Percentiles rank a stretch among this genome's conserved stretches.
phyloP scores from a whole-genome alignment of 2,113 vertebrate species.

The Tachysurus fulvidraco region DNA sequence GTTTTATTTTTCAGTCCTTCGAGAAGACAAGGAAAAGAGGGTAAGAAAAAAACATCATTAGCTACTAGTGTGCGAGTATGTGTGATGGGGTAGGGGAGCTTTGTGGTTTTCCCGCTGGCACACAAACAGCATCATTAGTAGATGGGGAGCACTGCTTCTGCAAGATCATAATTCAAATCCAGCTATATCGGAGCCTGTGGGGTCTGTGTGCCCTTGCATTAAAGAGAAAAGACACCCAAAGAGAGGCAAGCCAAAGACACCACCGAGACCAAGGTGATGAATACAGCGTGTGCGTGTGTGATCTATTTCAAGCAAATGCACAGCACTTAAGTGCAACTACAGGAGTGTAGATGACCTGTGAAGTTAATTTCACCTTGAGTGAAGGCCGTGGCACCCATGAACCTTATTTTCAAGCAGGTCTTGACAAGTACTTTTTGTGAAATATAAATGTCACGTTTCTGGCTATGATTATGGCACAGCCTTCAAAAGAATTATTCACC shows the following conservation, averaged over 20 bases:
- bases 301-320: conserved; percentile 51
- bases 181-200: conserved; percentile 51
- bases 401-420: conserved; percentile 11
- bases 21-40: conserved; percentile 31
- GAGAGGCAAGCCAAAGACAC: conserved; percentile 53
- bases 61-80: conserved; percentile 29
- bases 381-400: conserved; percentile 20
- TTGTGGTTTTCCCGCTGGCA: conserved; percentile 62
- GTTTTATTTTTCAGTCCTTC: conserved; percentile 51
- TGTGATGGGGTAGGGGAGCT: conserved; percentile 56
- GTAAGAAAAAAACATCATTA: conserved; percentile 47
- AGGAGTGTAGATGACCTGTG: conserved; percentile 31
- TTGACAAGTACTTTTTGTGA: neutral
- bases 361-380: conserved; percentile 25
- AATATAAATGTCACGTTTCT: neutral
- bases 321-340: conserved; percentile 27
- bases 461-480: neutral
- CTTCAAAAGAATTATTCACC: neutral
- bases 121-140: conserved; percentile 62
- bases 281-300: conserved; percentile 31
- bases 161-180: conserved; percentile 56
- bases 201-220: conserved; percentile 54
- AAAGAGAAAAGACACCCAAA: conserved; percentile 57
- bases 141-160: conserved; percentile 52
- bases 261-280: conserved; percentile 52